Evolutionary conservation across 2,113 vertebrate species (phyloP).

Genomic region (Crotalus tigris): DNA sequence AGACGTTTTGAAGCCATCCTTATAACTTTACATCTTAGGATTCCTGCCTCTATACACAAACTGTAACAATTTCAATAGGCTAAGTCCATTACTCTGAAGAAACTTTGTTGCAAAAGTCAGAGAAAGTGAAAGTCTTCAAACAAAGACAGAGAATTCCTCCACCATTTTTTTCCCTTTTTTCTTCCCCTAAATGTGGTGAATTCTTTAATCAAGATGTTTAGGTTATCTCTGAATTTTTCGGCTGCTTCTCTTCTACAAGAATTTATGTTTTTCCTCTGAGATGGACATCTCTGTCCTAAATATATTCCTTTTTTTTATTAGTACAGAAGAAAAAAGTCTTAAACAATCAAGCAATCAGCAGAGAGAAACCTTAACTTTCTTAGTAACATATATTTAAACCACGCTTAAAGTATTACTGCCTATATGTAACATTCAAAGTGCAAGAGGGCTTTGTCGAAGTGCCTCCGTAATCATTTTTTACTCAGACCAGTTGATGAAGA

Average conservation of each 20-base stretch:
- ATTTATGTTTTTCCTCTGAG: background rate
- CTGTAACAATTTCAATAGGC: too few relatives aligned
- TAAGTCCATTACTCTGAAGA: too few relatives aligned
- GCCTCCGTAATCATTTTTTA: slow-evolving; percentile 22
- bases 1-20: too few relatives aligned
- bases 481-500: slow-evolving; percentile 3
- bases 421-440: slow-evolving; percentile 8
- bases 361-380: slow-evolving; percentile 1
- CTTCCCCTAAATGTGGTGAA: background rate
- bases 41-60: too few relatives aligned
- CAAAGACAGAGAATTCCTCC: too few relatives aligned
- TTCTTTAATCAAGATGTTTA: background rate
- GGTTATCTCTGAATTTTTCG: background rate
- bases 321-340: slow-evolving; percentile 5
- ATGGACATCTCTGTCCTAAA: background rate
- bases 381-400: slow-evolving; percentile 3
- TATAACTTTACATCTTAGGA: too few relatives aligned
- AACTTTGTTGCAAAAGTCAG: too few relatives aligned
- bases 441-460: background rate
- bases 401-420: slow-evolving; percentile 6
- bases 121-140: too few relatives aligned
- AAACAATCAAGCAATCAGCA: slow-evolving; percentile 7
- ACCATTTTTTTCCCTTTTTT: too few relatives aligned
- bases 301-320: background rate
- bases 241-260: background rate